phyloP scores from a whole-genome alignment of 2,888 invertebrate species.

The Phanerotoma sp. region DNA sequence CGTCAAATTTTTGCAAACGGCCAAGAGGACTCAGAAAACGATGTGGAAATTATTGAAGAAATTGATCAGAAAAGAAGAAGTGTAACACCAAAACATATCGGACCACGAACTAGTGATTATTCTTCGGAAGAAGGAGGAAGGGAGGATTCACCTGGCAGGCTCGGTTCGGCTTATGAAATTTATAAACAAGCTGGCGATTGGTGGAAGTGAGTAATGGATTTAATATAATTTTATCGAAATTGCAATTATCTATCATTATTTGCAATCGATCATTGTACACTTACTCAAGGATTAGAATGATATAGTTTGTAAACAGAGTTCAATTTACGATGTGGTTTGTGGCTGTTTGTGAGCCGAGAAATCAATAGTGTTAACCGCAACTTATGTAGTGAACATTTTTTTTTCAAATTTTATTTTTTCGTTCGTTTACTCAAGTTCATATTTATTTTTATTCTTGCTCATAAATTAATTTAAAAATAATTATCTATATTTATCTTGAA shows the following conservation, averaged over 20 bases:
- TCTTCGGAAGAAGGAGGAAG: conserved; percentile 65
- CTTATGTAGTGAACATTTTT: too few relatives aligned
- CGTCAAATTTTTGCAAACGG: conserved; percentile 48
- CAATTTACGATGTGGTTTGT: neutral
- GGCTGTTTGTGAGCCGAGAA: neutral
- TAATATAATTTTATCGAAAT: neutral
- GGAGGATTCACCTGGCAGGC: conserved; percentile 58
- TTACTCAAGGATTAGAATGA: neutral
- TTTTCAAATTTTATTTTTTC: too few relatives aligned
- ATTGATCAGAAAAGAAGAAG: conserved; percentile 54
- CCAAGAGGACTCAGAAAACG: conserved; percentile 46
- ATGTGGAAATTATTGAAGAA: conserved; percentile 34
- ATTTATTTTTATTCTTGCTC: too few relatives aligned
- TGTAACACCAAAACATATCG: conserved; percentile 38
- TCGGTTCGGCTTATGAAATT: conserved; percentile 70
- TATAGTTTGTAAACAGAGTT: conserved; percentile 3
- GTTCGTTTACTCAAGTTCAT: too few relatives aligned
- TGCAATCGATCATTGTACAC: neutral
- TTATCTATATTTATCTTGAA: too few relatives aligned
- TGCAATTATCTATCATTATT: neutral
- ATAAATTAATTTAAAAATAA: too few relatives aligned
- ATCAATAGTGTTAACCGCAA: conserved; percentile 4
- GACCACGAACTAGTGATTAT: conserved; percentile 63
- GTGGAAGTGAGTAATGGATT: conserved; percentile 70
- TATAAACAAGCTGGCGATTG: conserved; percentile 79